Conservation (phyloP, 2,888 invertebrate species). For the Tolmerus cingulatus region DNA sequence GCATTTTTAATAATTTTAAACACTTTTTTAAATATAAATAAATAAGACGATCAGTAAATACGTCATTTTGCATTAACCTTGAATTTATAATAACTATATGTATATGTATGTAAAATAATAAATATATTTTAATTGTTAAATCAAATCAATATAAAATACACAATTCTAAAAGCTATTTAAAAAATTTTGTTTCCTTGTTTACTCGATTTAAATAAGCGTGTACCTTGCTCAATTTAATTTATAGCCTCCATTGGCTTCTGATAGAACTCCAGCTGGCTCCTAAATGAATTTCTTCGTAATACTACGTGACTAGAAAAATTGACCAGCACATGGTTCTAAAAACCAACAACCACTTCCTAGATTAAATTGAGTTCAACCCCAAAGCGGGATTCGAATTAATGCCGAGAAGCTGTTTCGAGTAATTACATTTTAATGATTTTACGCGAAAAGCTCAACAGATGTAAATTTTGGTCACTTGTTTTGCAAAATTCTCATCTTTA, state of each 20-base stretch:
- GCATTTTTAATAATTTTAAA: no score
- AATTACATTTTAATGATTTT: conserved; percentile 21
- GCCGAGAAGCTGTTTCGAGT: not conserved
- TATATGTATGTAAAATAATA: no score
- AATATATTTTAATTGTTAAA: no score
- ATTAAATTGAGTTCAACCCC: not conserved
- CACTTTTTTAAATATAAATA: no score
- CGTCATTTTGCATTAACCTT: no score
- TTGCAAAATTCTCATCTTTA: not conserved
- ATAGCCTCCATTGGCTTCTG: not conserved
- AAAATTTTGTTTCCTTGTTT: not conserved
- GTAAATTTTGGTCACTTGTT: not conserved
- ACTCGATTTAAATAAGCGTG: not conserved
- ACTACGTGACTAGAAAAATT: conserved; percentile 8
- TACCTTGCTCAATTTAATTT: not conserved
- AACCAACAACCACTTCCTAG: not conserved
- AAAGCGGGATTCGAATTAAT: conserved; percentile 5
- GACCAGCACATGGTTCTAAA: not conserved
- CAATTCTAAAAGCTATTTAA: not conserved
- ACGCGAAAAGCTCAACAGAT: not conserved
- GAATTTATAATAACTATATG: no score
- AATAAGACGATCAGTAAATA: no score
- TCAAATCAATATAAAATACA: not conserved
- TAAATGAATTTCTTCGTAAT: not conserved
- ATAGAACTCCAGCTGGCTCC: not conserved